Conservation (phyloP, 1,140 invertebrate species). For the Rhopalosiphum maidis region DNA sequence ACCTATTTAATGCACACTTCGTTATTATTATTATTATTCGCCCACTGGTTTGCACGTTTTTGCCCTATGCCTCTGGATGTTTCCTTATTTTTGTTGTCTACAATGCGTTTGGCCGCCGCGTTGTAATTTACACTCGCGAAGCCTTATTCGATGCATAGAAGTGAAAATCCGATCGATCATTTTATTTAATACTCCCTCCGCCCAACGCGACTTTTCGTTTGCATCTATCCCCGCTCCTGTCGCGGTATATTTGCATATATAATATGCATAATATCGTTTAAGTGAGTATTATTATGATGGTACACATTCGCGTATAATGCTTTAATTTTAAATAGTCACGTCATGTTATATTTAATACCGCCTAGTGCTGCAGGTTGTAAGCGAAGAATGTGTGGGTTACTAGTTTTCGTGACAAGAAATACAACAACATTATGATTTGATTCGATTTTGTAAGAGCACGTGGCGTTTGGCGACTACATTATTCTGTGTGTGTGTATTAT, state of each 20-base stretch:
- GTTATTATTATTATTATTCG: not conserved
- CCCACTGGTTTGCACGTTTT: conserved; percentile 21
- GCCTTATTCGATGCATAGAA: not conserved
- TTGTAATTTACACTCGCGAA: not conserved
- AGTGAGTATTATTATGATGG: not conserved
- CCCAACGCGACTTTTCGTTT: not conserved
- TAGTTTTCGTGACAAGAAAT: not conserved
- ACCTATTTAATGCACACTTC: not conserved
- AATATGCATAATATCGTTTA: not conserved
- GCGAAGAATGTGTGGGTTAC: not conserved
- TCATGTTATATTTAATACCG: not conserved
- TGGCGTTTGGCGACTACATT: no score
- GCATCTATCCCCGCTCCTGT: not conserved
- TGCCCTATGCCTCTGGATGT: not conserved
- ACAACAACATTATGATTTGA: not conserved
- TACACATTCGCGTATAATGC: not conserved
- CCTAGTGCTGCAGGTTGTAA: not conserved
- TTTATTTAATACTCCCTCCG: not conserved
- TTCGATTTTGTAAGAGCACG: not conserved
- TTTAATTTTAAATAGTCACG: not conserved
- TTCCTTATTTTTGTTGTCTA: not conserved
- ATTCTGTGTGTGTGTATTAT: no score
- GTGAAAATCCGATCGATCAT: not conserved
- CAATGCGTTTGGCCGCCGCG: not conserved
- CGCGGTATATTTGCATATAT: not conserved